Percentiles rank a stretch among this genome's conserved stretches.
Evolutionary conservation across 2,797 vertebrate genomes (phyloP).

Genomic region (Muscicapa comitata): DNA sequence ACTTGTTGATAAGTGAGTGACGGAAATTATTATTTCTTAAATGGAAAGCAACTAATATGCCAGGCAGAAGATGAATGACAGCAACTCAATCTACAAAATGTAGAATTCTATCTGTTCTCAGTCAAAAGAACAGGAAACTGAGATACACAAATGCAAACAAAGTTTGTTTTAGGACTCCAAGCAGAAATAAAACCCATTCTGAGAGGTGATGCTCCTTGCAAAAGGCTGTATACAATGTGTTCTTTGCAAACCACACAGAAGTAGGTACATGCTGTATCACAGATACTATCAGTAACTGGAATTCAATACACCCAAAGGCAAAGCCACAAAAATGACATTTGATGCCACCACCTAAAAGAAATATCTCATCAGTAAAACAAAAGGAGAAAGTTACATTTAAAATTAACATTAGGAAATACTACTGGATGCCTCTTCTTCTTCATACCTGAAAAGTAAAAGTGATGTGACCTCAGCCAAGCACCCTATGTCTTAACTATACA

Average conservation of each 20-base stretch:
- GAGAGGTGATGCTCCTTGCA: not conserved
- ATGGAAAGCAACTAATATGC: not conserved
- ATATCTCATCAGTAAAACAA: not conserved
- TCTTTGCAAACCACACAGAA: not conserved
- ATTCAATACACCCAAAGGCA: not conserved
- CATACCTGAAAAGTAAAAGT: not conserved
- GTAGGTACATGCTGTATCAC: not conserved
- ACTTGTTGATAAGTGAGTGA: not conserved
- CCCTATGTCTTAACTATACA: not conserved
- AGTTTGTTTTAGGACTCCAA: not conserved
- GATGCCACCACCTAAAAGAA: not conserved
- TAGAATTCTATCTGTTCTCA: not conserved
- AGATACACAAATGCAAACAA: not conserved
- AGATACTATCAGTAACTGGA: not conserved
- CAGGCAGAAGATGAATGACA: not conserved
- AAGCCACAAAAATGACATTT: not conserved
- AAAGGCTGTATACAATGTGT: not conserved
- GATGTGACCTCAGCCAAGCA: not conserved
- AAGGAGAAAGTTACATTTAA: not conserved
- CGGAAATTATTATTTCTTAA: not conserved
- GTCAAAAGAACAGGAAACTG: not conserved
- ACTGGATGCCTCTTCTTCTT: not conserved
- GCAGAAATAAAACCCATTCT: not conserved
- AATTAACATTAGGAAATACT: not conserved
- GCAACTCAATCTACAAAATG: not conserved